Conservation (phyloP, 2,797 vertebrate genomes). For the Rallus crepitans region DNA sequence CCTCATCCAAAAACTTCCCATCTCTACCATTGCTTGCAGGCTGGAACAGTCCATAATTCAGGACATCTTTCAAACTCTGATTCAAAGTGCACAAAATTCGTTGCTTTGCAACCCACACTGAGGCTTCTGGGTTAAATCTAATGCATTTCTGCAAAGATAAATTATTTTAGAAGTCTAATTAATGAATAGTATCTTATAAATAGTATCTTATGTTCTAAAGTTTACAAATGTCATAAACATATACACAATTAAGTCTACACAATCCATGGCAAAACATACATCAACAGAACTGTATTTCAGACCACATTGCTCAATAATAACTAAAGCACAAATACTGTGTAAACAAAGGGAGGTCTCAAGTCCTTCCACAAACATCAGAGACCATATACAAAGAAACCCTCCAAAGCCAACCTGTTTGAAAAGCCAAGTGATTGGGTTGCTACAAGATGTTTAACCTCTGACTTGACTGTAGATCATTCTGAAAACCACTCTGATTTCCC, state of each 20-base stretch:
- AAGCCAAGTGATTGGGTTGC: not conserved
- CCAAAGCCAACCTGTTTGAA: not conserved
- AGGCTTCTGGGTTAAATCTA: constrained; percentile 90
- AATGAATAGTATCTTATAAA: not conserved
- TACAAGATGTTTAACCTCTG: not conserved
- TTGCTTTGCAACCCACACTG: constrained; percentile 94
- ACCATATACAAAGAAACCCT: not conserved
- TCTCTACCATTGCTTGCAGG: constrained; percentile 88
- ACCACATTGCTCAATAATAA: rapidly evolving
- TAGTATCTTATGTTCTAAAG: not conserved
- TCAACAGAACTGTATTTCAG: not conserved
- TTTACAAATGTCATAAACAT: not conserved
- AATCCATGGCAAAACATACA: not conserved
- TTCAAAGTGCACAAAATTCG: constrained; percentile 91
- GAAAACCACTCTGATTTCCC: not conserved
- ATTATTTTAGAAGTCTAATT: not conserved
- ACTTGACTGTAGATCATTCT: not conserved
- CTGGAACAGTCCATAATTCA: constrained; percentile 97
- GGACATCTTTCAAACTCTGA: constrained; percentile 93
- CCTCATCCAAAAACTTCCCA: constrained; percentile 95
- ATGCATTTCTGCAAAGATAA: constrained; percentile 89
- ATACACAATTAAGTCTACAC: not conserved
- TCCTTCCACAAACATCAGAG: not conserved
- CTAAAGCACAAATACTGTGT: not conserved
- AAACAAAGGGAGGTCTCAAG: not conserved